Percentiles rank a stretch among this genome's conserved stretches.
Evolutionary conservation across 2,797 vertebrate species (phyloP).

Genomic region (Takifugu rubripes): DNA sequence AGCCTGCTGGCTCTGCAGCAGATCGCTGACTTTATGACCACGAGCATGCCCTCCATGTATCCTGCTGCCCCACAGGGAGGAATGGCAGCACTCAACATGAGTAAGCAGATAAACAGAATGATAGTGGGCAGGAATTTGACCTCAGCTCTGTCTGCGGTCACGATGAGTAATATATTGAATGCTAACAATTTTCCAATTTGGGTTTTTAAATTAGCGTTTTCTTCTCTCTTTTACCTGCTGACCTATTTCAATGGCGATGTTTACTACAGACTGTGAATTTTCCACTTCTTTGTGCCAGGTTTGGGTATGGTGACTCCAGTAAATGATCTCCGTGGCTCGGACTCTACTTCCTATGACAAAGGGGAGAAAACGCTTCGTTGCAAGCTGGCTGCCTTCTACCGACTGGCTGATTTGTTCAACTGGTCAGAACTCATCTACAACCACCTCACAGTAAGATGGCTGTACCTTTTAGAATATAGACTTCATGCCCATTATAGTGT

Average conservation of each 20-base stretch:
- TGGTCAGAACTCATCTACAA: conserved; percentile 99
- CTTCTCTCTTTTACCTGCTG: not conserved
- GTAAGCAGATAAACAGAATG: conserved; percentile 76
- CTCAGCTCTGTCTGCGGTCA: conserved; percentile 12
- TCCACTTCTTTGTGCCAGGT: conserved; percentile 67
- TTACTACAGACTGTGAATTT: not conserved
- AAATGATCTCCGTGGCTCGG: conserved; percentile 94
- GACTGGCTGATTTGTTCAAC: conserved; percentile 91
- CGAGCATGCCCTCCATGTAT: conserved; percentile 90
- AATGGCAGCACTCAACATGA: conserved; percentile 97
- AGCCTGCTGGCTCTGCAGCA: conserved; percentile 95
- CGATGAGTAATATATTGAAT: conserved; percentile 26
- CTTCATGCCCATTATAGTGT: not conserved
- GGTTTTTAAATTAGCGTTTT: not conserved
- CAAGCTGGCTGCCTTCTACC: conserved; percentile 93
- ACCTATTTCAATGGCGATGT: not conserved
- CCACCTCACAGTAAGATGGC: conserved; percentile 89
- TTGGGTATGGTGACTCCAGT: conserved; percentile 98
- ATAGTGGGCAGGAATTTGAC: conserved; percentile 27
- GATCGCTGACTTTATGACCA: conserved; percentile 98
- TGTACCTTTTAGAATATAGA: not conserved
- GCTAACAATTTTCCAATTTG: conserved; percentile 26
- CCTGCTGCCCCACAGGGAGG: conserved; percentile 93
- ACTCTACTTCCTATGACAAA: conserved; percentile 97
- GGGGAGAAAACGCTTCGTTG: conserved; percentile 94